Evolutionary conservation across 2,797 vertebrate species (phyloP), one percentile per base, ranked within the genome.

Genomic region (Manis pentadactyla): DNA sequence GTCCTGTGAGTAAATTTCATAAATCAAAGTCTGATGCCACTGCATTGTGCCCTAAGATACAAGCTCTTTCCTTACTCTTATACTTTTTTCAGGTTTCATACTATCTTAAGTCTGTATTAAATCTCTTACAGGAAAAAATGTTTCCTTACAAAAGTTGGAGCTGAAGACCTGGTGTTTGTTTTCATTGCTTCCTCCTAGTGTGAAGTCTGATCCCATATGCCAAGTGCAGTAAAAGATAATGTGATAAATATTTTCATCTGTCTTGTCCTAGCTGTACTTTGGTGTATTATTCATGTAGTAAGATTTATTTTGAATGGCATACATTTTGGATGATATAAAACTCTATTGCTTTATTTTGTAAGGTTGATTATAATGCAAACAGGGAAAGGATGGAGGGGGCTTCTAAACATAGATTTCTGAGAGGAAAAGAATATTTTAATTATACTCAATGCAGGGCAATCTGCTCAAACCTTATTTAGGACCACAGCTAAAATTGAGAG

Each of bases 211-310:
- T 83, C 42, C 57, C 66, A 73, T 57, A 8, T n/a, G 39, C 64
- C 87, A 93, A 88, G 29, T 29, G 25, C 49, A 55, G 42, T 90
- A 77, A 94, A 82, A 81, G 17, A 91, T 37, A 86, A 90, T 55
- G 42, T 87, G 55, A 73, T 73, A 87, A 94, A 66, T 74, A 86
- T 14, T 79, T 89, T 82, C 57, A 93, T 84, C 51, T 82, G 75
- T 77, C 61, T 86, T 63, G 68, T 71, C 53, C 42, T 63, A 46
- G 4, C 68, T 96, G 39, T 81, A 77, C 39, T 73, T 49, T 90
- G 71, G 37, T 71, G 0, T 73, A 46, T 59, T 85, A 84, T 69
- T 59, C 29, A 68, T 53, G 25, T 8, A 68, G 74, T 69, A 82
- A 68, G 29, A 81, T 73, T 77, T 39, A 39, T 73, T 96, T 71